phyloP scores from a whole-genome alignment of 1,140 invertebrate species.

The Drosophila pachea region DNA sequence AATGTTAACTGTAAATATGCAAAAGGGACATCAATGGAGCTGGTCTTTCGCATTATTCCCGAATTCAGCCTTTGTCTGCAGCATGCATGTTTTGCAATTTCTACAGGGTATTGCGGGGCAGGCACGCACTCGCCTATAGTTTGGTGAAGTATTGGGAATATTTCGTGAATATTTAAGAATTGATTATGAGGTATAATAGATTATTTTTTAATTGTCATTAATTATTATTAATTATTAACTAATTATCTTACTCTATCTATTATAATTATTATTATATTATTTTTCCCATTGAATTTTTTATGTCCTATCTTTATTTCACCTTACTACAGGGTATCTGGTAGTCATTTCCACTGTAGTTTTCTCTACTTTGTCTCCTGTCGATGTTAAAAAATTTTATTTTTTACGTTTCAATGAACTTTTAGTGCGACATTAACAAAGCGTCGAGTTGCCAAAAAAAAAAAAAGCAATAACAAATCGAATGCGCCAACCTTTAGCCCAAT shows the following conservation, averaged over 20 bases:
- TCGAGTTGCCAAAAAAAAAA: constrained; percentile 22
- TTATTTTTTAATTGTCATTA: no score
- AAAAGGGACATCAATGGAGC: not conserved
- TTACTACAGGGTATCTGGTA: not conserved
- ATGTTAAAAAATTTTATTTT: constrained; percentile 53
- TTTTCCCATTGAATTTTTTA: not conserved
- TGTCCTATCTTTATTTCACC: not conserved
- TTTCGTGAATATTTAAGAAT: no score
- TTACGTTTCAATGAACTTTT: constrained; percentile 60
- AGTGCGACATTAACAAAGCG: constrained; percentile 52
- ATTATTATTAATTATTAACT: no score
- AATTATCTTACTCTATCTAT: no score
- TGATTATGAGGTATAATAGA: no score
- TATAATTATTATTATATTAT: no score
- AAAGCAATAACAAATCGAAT: not conserved
- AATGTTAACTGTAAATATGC: constrained; percentile 2
- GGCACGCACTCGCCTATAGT: not conserved
- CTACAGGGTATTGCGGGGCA: not conserved
- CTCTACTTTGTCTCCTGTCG: constrained; percentile 28
- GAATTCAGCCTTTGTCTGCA: constrained; percentile 15
- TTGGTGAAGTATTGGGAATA: no score
- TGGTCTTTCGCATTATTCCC: not conserved
- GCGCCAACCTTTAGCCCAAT: constrained; percentile 10
- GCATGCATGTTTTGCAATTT: not conserved
- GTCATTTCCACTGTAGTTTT: not conserved